phyloP scores from a whole-genome alignment of 2,113 vertebrate genomes.

The cat (Felis catus) region DNA sequence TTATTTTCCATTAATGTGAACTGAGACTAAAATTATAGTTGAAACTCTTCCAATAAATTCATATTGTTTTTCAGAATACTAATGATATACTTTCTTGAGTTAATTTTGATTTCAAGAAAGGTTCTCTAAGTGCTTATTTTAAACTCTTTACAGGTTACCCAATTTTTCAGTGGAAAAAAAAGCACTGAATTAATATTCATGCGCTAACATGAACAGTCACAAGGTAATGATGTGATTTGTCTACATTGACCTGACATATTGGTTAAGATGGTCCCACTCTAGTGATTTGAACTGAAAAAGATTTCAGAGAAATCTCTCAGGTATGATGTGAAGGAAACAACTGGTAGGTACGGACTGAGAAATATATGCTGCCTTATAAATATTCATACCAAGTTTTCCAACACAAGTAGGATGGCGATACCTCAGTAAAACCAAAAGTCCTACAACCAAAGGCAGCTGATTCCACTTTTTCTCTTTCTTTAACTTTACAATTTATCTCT shows the following conservation, averaged over 20 bases:
- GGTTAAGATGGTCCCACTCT: background rate
- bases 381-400: background rate
- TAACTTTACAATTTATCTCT: background rate
- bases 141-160: background rate
- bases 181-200: background rate
- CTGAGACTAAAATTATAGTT: constrained; percentile 36
- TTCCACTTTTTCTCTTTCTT: background rate
- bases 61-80: background rate
- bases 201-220: background rate
- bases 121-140: background rate
- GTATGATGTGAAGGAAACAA: background rate
- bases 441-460: background rate
- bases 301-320: background rate
- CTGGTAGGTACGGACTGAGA: background rate
- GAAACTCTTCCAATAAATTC: background rate
- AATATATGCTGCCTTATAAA: background rate
- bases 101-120: background rate
- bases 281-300: background rate
- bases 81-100: background rate
- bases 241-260: background rate
- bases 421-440: background rate
- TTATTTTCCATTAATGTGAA: constrained; percentile 18
- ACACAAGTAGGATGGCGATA: background rate
- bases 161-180: background rate
- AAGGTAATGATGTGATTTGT: background rate